Base-by-base conservation (phyloP, 2,888 invertebrate species). In the Cephus pygmeus region DNA sequence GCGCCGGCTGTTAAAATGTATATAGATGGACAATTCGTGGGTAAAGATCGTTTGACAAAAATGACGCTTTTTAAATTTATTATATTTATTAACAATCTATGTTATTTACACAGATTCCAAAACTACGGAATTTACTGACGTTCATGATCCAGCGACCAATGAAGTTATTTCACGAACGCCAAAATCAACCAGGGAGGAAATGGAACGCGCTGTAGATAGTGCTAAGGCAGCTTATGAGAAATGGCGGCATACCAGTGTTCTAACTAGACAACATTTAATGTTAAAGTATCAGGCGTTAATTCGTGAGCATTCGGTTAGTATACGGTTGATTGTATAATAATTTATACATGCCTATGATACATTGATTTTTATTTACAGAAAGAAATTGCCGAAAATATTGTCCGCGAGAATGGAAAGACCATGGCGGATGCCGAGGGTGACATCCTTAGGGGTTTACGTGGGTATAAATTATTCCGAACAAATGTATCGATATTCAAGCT, bases 381-480 rank as follows among this genome's bases (percentile, higher is more conserved):
- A 92, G 95, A 96, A 90, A 91, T 99, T 84, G 98, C 99, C 0
- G 95, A 95, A 82, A 97, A 95, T 91, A 97, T 99, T 81, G 99
- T 99, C 2, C 92, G 94, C 85, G 99, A 99, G 91, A 99, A 99
- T 92, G 99, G 99, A 77, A 99, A 99, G 92, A 99, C 99, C 0
- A 93, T 98, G 82, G 95, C 96, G 15, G 99, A 99, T 92, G 99
- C 99, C 0, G 98, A 99, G 91, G 99, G 99, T 69, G 99, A 99
- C 92, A 99, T 99, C 3, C 94, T 98, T 80, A 94, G 99, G 90
- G 99, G 99, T 80, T 94, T 99, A 80, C 99, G 98, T 98, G 93
- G 95, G 97, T 95, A 81, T 33, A 36, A 35, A 73, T 73, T 76
- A 73, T n/a, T 34, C 15, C 1, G 9, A 76, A 12, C 6, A n/a